phyloP scores from a whole-genome alignment of 1,140 invertebrate species.

The Zaprionus nigranus region DNA sequence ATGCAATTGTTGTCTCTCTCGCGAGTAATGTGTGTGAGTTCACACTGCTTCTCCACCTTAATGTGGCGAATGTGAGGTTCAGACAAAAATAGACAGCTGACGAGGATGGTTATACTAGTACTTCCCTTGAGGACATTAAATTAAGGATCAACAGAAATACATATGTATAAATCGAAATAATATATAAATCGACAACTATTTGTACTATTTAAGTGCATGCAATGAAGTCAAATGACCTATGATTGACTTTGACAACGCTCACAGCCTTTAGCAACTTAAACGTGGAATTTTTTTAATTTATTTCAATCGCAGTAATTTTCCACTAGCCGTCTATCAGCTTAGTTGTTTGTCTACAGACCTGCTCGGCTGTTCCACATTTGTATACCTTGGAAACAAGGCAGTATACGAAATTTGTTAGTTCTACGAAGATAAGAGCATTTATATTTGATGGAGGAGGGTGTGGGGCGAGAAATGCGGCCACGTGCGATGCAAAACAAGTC shows the following conservation, averaged over 20 bases:
- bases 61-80: not conserved
- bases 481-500: not conserved
- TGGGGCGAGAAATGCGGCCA: not conserved
- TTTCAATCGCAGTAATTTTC: conserved; percentile 19
- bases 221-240: not conserved
- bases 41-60: not conserved
- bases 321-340: conserved; percentile 3
- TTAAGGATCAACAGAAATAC: not conserved
- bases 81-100: not conserved
- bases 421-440: conserved; percentile 1
- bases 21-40: not conserved
- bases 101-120: not conserved
- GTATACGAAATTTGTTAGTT: conserved; percentile 3
- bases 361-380: not conserved
- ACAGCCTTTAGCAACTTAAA: not conserved
- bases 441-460: not conserved
- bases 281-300: not conserved
- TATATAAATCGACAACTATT: not conserved
- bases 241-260: not conserved
- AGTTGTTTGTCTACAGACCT: not conserved
- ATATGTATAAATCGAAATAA: not conserved
- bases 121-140: not conserved
- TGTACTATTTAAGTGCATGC: not conserved
- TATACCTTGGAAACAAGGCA: not conserved
- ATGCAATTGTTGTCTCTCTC: conserved; percentile 9